A percentile compares a stretch with the other conserved stretches of the same genome.
These are phyloP conservation scores for Acanthaster planci DNA, from an alignment of 35 echinoderm and acorn worm species.

Conservation along the genomic window DNA sequence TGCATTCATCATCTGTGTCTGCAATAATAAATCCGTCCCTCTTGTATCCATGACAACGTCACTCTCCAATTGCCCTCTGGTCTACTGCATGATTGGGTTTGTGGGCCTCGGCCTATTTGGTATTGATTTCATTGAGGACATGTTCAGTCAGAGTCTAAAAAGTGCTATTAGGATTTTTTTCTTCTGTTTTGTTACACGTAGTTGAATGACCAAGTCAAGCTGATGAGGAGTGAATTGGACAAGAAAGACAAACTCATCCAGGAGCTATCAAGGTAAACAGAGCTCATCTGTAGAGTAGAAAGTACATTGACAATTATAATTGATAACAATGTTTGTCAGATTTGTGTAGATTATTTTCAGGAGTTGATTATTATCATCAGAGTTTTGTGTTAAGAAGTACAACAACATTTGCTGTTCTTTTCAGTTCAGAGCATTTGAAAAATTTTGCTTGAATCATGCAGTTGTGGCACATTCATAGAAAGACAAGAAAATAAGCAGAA, in stretches of 20 bases:
- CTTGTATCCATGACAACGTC: neutral
- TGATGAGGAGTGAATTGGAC: constrained; percentile 77
- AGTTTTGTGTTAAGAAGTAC: too few relatives aligned
- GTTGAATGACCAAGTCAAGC: constrained; percentile 92
- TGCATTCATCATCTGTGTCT: neutral
- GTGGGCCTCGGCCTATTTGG: neutral
- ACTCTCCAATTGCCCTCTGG: neutral
- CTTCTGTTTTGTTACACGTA: constrained; percentile 48
- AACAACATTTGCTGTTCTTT: too few relatives aligned
- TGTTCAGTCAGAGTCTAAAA: neutral
- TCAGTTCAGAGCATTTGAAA: too few relatives aligned
- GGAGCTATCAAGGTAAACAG: constrained; percentile 81
- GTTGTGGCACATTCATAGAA: too few relatives aligned
- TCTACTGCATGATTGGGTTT: neutral
- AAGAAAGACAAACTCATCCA: constrained; percentile 94
- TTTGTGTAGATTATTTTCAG: too few relatives aligned
- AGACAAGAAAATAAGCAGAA: too few relatives aligned
- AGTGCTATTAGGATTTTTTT: too few relatives aligned
- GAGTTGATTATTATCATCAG: too few relatives aligned
- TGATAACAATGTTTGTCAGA: too few relatives aligned
- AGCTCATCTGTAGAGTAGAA: too few relatives aligned
- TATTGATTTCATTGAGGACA: neutral
- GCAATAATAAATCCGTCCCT: neutral
- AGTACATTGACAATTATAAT: too few relatives aligned
- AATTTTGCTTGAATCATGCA: too few relatives aligned